These are phyloP conservation scores for Periophthalmodon schlosseri DNA, from an alignment of 2,113 vertebrate genomes.

Conservation along the genomic window DNA sequence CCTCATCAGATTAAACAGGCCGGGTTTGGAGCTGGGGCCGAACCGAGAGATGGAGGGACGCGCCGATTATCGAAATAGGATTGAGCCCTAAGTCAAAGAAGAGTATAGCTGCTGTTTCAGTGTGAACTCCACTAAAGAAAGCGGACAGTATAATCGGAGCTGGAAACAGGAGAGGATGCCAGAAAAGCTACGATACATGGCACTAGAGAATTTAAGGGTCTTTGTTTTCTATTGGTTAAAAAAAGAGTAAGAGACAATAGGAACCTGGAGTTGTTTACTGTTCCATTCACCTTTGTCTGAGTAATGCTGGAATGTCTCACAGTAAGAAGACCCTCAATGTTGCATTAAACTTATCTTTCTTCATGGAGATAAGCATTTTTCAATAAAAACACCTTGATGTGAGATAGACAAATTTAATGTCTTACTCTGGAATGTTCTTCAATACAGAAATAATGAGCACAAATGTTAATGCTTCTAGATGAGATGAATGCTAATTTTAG, in stretches of 20 bases:
- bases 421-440: too few species aligned
- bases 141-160: conserved; percentile 9
- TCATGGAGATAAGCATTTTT: too few species aligned
- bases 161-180: conserved; percentile 8
- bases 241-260: neutral
- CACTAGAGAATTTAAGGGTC: neutral
- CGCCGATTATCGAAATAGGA: conserved; percentile 54
- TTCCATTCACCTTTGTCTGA: neutral
- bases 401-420: too few species aligned
- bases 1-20: conserved; percentile 76
- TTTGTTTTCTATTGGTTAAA: neutral
- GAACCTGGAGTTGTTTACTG: neutral
- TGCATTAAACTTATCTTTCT: too few species aligned
- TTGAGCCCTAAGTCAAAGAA: conserved; percentile 30
- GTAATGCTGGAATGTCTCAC: too few species aligned
- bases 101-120: conserved; percentile 21
- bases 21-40: conserved; percentile 55
- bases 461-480: too few species aligned
- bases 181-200: neutral
- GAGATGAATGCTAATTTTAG: too few species aligned
- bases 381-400: too few species aligned
- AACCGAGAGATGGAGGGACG: conserved; percentile 31
- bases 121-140: conserved; percentile 26
- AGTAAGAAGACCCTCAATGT: too few species aligned
- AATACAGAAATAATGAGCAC: too few species aligned